Evolutionary conservation across 1,140 invertebrate species (phyloP), one percentile per base, ranked within the genome.

Genomic region (Dreissena polymorpha): DNA sequence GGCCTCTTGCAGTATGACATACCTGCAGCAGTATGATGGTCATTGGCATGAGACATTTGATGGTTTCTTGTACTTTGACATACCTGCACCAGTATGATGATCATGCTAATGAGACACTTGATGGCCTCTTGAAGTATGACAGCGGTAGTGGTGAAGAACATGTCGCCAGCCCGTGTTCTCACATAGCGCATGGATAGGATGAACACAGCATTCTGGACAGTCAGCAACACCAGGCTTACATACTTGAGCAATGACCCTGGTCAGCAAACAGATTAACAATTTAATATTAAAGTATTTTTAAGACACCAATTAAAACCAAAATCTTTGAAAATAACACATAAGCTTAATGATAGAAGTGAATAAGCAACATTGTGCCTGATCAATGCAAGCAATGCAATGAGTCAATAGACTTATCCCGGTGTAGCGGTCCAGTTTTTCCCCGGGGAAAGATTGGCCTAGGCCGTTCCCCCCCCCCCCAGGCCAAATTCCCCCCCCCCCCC

Each of bases 71-170:
- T 95, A 98, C n/a, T n/a, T 55, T 76, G 21, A 89, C 53, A 76
- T 86, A 93, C 85, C 89, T 88, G 50, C 85, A 49, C 25, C 96
- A 97, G 86, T 96, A 95, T 88, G 94, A 95, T 92, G 12, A 91
- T 80, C 50, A 99, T 90, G 90, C 98, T 98, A 39, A 97, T 96
- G 0, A 97, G 85, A 25, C 99, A 94, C 94, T 99, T 99, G 0
- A 98, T 95, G 21, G 98, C 87, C 94, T 99, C 99, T 13, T 98
- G 94, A 95, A 98, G 97, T n/a, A 99, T 94, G 12, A 99, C 99
- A 89, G 99, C 99, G 95, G 98, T 98, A 0, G 98, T 96, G 27
- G 97, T 95, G 18, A 98, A 94, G 90, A 99, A 99, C 95, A 98
- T 96, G 86, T 98, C 97, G 12, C 96, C 97, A 70, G 95, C 90